Conservation (phyloP, 2,797 vertebrate genomes). For the Buceros bicornis region DNA sequence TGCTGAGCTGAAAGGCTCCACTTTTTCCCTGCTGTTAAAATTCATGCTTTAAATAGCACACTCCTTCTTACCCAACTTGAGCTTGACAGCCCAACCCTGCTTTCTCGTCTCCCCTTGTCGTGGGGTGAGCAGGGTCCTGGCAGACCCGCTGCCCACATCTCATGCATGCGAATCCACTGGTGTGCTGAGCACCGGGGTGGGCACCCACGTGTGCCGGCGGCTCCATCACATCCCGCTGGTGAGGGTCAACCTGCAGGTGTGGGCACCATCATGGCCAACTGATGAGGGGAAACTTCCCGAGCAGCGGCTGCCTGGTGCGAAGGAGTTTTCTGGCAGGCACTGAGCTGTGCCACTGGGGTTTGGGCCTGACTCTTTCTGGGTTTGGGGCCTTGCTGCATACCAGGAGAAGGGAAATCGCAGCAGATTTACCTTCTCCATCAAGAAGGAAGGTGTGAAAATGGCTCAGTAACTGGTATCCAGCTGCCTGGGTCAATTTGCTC, state of each 20-base stretch:
- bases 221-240: neutral
- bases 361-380: neutral
- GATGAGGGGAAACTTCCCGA: neutral
- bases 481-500: neutral
- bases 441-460: neutral
- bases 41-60: rapidly evolving
- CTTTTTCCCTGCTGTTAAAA: neutral
- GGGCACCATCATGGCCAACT: neutral
- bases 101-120: neutral
- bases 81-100: neutral
- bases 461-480: neutral
- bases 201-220: rapidly evolving
- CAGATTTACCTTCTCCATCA: neutral
- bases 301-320: neutral
- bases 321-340: neutral
- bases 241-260: neutral
- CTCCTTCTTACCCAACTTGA: rapidly evolving
- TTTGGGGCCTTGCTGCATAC: neutral
- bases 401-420: neutral
- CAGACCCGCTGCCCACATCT: neutral
- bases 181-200: rapidly evolving
- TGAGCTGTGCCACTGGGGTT: rapidly evolving
- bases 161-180: rapidly evolving
- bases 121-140: neutral
- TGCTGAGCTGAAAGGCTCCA: neutral